Conservation (phyloP, 2,113 vertebrate species). For the Cairina moschata region DNA sequence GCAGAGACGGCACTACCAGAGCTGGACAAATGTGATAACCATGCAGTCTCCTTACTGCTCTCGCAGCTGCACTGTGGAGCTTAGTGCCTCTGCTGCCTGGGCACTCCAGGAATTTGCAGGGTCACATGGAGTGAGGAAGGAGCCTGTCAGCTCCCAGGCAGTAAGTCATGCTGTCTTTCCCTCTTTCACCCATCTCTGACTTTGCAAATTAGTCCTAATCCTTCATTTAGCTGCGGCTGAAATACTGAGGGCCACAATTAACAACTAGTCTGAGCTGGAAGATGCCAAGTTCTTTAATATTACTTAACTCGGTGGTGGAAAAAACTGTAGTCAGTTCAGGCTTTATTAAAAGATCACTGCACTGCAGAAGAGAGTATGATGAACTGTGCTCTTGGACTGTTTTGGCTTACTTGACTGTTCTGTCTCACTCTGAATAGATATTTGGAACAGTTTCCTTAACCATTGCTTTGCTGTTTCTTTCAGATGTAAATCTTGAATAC, state of each 20-base stretch:
- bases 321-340: neutral
- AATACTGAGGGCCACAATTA: neutral
- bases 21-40: accelerated
- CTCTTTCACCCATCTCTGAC: neutral
- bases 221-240: neutral
- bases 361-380: neutral
- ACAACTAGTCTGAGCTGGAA: neutral
- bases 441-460: constrained; percentile 7
- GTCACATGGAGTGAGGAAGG: neutral
- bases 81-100: accelerated
- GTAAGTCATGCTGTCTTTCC: neutral
- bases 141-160: neutral
- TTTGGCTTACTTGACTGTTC: neutral
- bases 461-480: constrained; percentile 55
- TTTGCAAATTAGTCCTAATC: neutral
- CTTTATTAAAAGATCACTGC: neutral
- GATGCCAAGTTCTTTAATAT: neutral
- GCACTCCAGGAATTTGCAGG: neutral
- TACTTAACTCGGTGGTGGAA: neutral
- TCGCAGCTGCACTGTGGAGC: neutral
- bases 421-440: neutral
- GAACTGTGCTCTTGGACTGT: accelerated
- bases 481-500: constrained; percentile 93
- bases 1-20: neutral
- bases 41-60: neutral